A percentile compares a stretch with the other conserved stretches of the same genome.
phyloP scores from a whole-genome alignment of 2,797 vertebrate species.

The Pachyuromys duprasi region DNA sequence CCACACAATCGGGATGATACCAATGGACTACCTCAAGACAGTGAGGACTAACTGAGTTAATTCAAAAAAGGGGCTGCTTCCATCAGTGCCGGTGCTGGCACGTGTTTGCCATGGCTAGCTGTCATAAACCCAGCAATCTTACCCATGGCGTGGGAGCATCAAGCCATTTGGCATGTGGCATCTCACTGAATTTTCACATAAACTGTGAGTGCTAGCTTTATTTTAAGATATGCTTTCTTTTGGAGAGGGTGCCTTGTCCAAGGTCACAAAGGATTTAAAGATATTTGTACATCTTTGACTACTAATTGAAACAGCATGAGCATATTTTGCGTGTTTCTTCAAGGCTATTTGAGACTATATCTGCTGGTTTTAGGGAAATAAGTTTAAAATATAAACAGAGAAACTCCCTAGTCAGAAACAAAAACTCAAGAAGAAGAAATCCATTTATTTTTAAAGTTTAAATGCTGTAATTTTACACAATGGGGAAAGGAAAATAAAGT shows the following conservation, averaged over 20 bases:
- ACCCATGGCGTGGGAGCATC: neutral
- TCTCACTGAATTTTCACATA: neutral
- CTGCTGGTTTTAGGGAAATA: slow-evolving; percentile 23
- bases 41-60: neutral
- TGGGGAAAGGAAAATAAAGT: neutral
- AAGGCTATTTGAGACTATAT: neutral
- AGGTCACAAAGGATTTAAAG: slow-evolving; percentile 30
- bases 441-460: slow-evolving; percentile 63
- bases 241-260: neutral
- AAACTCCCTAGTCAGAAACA: slow-evolving; percentile 29
- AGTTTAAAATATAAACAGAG: neutral
- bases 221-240: slow-evolving; percentile 43
- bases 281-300: neutral
- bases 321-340: neutral
- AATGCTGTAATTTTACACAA: neutral
- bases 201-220: neutral
- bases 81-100: neutral
- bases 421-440: slow-evolving; percentile 65
- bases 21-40: neutral
- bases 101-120: neutral
- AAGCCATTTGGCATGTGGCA: neutral
- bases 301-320: neutral
- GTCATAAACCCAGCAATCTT: neutral
- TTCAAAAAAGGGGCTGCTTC: neutral
- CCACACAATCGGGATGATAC: neutral